phyloP scores from a whole-genome alignment of 2,797 vertebrate species.

The Podarcis lilfordi region DNA sequence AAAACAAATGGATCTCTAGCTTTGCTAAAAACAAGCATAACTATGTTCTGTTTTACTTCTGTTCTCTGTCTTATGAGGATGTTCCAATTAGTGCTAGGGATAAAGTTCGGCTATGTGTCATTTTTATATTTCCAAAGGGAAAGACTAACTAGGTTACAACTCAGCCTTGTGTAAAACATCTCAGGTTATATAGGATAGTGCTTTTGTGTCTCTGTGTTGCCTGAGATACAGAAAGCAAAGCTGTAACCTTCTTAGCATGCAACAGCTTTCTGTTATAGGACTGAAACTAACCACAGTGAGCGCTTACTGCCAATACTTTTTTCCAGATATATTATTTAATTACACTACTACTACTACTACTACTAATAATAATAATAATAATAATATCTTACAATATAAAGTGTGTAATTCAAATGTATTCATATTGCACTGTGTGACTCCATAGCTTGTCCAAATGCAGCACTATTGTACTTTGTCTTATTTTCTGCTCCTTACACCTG shows the following conservation, averaged over 20 bases:
- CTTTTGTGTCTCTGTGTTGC: neutral
- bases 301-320: neutral
- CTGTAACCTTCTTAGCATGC: neutral
- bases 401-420: neutral
- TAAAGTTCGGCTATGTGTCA: neutral
- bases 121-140: neutral
- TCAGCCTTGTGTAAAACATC: neutral
- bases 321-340: too few relatives aligned
- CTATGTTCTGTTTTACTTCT: neutral
- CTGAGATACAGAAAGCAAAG: neutral
- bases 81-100: neutral
- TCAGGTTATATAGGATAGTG: neutral
- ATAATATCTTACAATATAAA: neutral
- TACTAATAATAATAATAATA: too few relatives aligned
- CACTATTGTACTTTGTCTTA: neutral
- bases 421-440: neutral
- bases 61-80: neutral
- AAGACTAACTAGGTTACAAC: neutral
- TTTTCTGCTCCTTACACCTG: neutral
- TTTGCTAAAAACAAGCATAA: neutral
- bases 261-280: neutral
- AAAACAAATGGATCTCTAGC: neutral
- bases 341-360: too few relatives aligned
- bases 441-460: neutral
- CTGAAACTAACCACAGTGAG: neutral